Base-by-base conservation (phyloP, 2,888 invertebrate species). In the Trichogramma dendrolimi region DNA sequence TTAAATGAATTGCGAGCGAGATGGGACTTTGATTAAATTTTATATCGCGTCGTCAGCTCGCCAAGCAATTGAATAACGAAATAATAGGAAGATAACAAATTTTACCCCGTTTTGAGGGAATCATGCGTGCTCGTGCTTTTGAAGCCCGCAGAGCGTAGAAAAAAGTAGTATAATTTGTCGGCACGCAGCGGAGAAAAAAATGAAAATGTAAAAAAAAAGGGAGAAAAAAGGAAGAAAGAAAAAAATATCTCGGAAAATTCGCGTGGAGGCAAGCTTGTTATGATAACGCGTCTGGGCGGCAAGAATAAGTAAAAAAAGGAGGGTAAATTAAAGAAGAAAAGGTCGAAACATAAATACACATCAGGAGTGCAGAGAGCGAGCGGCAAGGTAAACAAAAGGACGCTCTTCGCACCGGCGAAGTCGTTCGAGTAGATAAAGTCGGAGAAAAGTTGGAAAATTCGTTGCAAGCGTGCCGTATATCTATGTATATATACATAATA, bases 401-500 rank as follows among this genome's bases (percentile, higher is more conserved):
- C 54, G 57, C 47, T 50, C 39, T 55, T 61, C 53, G 46, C 44
- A 51, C 57, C 58, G 62, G 44, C 54, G 58, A 63, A 27, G 61
- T 60, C 60, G 66, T 62, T 62, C 67, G 58, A 55, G 58, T 69
- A 61, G 69, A 67, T 63, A 57, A 64, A 67, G 65, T 64, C 64
- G 62, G 55, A 66, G 66, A 67, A 63, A 67, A 65, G 61, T 60
- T 65, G 55, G 61, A 52, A 53, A 61, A 43, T 49, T 55, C 43
- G 52, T 5, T 56, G 57, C 48, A 55, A 49, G 51, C 62, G 48
- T 5, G 43, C 27, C 38, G 38, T 6, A 38, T 38, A n/a, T 10
- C 8, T 55, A 4, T 55, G 5, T 55, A 27, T 60, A 46, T 42
- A 44, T 40, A 50, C 1, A 55, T 43, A 41, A 44, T 40, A 50